Conservation (phyloP, 1,140 invertebrate species). For the Leucophenga varia region DNA sequence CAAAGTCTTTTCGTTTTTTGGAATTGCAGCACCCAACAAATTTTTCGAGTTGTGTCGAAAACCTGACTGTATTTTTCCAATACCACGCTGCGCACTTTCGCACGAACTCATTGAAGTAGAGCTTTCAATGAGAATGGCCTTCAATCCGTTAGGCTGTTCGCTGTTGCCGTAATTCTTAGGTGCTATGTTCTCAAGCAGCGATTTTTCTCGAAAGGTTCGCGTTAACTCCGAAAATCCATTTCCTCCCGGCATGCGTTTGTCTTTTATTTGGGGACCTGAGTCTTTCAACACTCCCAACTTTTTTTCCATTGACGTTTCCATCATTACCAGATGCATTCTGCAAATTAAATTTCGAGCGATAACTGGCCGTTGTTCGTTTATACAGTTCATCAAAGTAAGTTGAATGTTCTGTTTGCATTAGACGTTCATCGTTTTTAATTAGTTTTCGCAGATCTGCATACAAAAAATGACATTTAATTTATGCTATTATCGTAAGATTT, state of each 20-base stretch:
- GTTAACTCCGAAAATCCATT: too few species aligned
- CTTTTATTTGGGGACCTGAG: not conserved
- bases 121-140: too few species aligned
- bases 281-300: conserved; percentile 11
- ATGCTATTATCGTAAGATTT: conserved; percentile 11
- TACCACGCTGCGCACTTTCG: too few species aligned
- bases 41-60: too few species aligned
- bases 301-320: conserved; percentile 16
- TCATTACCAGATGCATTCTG: not conserved
- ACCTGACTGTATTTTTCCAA: too few species aligned
- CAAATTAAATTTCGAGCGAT: conserved; percentile 34
- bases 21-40: too few species aligned
- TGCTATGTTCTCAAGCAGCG: not conserved
- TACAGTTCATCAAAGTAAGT: conserved; percentile 33
- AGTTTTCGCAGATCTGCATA: conserved; percentile 45
- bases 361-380: conserved; percentile 42
- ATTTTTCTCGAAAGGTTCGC: not conserved
- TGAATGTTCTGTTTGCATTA: conserved; percentile 29
- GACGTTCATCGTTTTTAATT: conserved; percentile 48
- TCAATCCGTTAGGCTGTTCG: too few species aligned
- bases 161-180: too few species aligned
- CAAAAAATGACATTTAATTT: conserved; percentile 8
- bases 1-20: too few species aligned
- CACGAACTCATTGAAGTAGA: too few species aligned
- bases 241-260: conserved; percentile 2